Evolutionary conservation across 2,888 invertebrate genomes (phyloP).

Genomic region (Diaprepes abbreviatus): DNA sequence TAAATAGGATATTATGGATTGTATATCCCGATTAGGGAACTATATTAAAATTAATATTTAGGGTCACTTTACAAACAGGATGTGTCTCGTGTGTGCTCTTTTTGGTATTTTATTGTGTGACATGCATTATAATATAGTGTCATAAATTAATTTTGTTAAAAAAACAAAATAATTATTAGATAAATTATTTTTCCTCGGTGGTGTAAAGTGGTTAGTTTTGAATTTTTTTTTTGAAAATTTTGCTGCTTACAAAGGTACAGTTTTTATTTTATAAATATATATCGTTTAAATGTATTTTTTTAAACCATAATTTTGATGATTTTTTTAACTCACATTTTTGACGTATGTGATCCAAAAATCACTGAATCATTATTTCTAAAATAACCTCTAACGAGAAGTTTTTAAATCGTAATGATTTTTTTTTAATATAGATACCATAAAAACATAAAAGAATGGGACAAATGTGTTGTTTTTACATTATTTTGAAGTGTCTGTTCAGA

Average conservation of each 20-base stretch:
- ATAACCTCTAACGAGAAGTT: too few species aligned
- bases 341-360: too few species aligned
- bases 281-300: too few species aligned
- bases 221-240: background rate
- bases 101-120: constrained; percentile 5
- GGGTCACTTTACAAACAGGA: constrained; percentile 28
- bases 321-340: too few species aligned
- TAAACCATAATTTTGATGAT: too few species aligned
- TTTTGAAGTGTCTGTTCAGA: too few species aligned
- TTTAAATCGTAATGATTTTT: too few species aligned
- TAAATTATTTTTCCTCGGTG: background rate
- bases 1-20: constrained; percentile 20
- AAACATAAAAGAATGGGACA: too few species aligned
- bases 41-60: constrained; percentile 3
- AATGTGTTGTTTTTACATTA: too few species aligned
- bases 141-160: background rate
- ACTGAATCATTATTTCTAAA: too few species aligned
- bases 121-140: background rate
- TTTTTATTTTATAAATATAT: background rate
- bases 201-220: background rate
- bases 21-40: constrained; percentile 4
- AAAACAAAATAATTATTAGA: background rate
- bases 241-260: background rate
- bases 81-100: constrained; percentile 3
- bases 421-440: too few species aligned